These are phyloP conservation scores for Leptobrachium leishanense DNA, from an alignment of 2,113 vertebrate species.

Conservation along the genomic window DNA sequence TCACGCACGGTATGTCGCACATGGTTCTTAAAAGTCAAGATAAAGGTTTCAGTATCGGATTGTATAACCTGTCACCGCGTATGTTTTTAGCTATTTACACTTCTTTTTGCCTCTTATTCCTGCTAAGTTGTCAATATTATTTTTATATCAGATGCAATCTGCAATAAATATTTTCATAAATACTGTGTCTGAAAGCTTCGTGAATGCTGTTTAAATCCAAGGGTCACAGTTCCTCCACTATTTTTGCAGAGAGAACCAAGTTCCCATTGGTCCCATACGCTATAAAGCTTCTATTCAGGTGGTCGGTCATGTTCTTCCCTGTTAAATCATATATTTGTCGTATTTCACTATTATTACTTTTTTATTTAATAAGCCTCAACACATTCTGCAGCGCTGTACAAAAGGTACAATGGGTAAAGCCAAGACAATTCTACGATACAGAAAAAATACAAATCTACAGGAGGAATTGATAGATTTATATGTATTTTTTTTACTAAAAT, in stretches of 20 bases:
- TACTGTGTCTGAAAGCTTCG: background rate
- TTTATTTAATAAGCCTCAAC: too few species aligned
- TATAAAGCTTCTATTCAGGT: too few species aligned
- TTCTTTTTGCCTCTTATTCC: background rate
- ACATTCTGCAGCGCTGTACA: too few species aligned
- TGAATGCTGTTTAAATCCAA: too few species aligned
- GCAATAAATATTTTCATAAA: slow-evolving; percentile 36
- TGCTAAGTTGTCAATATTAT: slow-evolving; percentile 14
- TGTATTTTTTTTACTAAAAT: too few species aligned
- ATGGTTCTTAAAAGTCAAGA: background rate
- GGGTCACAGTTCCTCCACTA: background rate
- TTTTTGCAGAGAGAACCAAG: too few species aligned
- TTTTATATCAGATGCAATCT: slow-evolving; percentile 21
- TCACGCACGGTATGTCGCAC: background rate
- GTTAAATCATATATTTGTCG: background rate
- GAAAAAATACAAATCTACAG: too few species aligned
- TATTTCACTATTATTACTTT: background rate
- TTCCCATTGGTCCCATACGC: too few species aligned
- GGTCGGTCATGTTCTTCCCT: too few species aligned
- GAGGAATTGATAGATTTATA: too few species aligned
- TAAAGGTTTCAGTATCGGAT: background rate
- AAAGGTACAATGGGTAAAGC: too few species aligned
- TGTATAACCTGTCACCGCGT: background rate
- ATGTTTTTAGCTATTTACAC: background rate
- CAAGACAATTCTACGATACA: too few species aligned